These are phyloP conservation scores for Ophonus ardosiacus DNA, from an alignment of 2,888 invertebrate genomes.

Conservation along the genomic window DNA sequence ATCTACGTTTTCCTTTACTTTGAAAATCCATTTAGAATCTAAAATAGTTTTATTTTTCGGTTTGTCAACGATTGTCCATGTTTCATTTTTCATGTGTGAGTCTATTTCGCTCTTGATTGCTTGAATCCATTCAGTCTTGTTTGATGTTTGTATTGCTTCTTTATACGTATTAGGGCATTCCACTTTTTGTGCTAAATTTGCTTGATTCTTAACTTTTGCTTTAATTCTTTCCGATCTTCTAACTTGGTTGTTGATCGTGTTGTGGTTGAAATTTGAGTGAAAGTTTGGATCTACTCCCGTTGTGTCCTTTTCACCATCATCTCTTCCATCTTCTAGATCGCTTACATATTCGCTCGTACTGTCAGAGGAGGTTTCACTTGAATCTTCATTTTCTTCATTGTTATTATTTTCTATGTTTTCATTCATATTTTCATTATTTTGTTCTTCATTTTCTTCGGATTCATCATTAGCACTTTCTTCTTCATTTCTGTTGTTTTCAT, in stretches of 20 bases:
- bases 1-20: conserved; percentile 9
- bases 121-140: conserved; percentile 4
- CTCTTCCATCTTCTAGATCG: not conserved
- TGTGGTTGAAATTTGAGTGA: not conserved
- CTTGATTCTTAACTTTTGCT: not conserved
- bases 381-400: not conserved
- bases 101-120: not conserved
- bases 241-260: not conserved
- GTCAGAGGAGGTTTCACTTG: not conserved
- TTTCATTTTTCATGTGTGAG: not conserved
- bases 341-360: not conserved
- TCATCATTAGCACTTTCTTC: too few species aligned
- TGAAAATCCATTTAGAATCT: conserved; percentile 17
- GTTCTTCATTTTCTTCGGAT: not conserved
- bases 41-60: not conserved
- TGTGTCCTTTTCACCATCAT: not conserved
- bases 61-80: not conserved
- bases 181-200: not conserved
- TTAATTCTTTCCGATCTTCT: conserved; percentile 14
- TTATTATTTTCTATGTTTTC: not conserved
- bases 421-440: not conserved
- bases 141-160: conserved; percentile 1
- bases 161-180: not conserved
- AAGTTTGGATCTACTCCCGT: not conserved
- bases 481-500: not conserved